Conservation (phyloP, 2,113 vertebrate species). For the Chionis minor region DNA sequence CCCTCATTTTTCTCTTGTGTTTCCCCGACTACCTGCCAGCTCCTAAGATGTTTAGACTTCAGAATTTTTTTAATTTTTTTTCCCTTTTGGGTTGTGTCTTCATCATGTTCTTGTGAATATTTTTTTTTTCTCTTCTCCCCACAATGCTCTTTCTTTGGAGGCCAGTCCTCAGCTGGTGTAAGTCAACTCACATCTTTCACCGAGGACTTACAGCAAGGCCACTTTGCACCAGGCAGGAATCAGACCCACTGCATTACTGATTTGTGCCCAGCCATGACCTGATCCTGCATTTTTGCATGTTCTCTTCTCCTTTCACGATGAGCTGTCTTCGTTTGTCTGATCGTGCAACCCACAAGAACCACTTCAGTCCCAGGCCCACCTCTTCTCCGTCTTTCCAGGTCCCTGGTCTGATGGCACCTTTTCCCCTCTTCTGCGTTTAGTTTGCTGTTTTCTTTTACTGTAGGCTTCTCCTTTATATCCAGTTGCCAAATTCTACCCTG, state of each 20-base stretch:
- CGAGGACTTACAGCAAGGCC: background rate
- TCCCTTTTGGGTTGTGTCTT: background rate
- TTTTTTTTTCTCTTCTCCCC: background rate
- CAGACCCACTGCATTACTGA: background rate
- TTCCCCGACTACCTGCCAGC: background rate
- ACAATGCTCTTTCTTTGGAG: background rate
- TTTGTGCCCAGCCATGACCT: background rate
- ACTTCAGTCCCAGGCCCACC: background rate
- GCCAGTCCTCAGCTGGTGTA: background rate
- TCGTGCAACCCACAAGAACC: background rate
- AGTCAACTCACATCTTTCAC: background rate
- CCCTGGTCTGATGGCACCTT: background rate
- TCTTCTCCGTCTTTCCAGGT: background rate
- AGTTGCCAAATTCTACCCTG: background rate
- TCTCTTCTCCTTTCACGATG: background rate
- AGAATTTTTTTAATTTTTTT: background rate
- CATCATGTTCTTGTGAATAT: background rate
- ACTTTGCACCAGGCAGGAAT: background rate
- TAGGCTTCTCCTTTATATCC: background rate
- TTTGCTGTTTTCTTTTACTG: background rate
- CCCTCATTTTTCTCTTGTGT: background rate
- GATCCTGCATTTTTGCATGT: background rate
- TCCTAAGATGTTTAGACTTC: background rate
- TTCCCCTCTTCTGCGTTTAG: background rate
- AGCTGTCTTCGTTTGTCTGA: rapidly evolving